Base-by-base conservation (phyloP, 2,797 vertebrate species). In the Alcedo atthis region DNA sequence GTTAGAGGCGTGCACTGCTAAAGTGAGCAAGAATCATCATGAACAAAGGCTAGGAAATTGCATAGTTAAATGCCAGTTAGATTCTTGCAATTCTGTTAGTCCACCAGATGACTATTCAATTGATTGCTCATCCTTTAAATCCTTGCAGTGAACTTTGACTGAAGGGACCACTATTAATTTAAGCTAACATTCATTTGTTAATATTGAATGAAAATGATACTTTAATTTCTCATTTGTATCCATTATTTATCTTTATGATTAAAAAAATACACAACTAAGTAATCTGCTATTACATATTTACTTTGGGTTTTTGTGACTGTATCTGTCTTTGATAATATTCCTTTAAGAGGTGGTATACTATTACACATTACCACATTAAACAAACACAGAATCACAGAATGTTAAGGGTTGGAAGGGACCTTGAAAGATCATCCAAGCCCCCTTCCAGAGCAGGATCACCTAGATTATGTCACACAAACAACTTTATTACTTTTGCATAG, bases 1-100 rank as follows among this genome's bases (percentile, higher is more conserved):
- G 35, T 53, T 95, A 61, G 87, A 91, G 49, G 42, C 70, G 89
- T 66, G 90, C 12, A 21, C 92, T 78, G 77, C 32, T 89, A 66
- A 86, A 89, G 71, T 32, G 64, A 96, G 53, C 58, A 82, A 91
- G 40, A 90, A 32, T 64, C 51, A 64, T 74, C 42, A 9, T 59
- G 87, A 88, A 32, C 0, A 1, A 91, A 82, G 55, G 25, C 49
- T 87, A 35, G 25, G 48, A 88, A 84, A 70, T 28, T 59, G 21
- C 30, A 28, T 18, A 61, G 22, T 18, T 54, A 76, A 86, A 81
- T 71, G 79, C 15, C 73, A 85, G 53, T 20, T 70, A 95, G 70
- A 84, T 76, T 83, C 24, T 45, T 81, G 48, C 21, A 73, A 10
- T 76, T 66, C 78, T 37, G 5, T 54, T 81, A 86, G 15, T 22